Conservation (phyloP, 2,888 invertebrate genomes). For the Ichneumoninae sp. region DNA sequence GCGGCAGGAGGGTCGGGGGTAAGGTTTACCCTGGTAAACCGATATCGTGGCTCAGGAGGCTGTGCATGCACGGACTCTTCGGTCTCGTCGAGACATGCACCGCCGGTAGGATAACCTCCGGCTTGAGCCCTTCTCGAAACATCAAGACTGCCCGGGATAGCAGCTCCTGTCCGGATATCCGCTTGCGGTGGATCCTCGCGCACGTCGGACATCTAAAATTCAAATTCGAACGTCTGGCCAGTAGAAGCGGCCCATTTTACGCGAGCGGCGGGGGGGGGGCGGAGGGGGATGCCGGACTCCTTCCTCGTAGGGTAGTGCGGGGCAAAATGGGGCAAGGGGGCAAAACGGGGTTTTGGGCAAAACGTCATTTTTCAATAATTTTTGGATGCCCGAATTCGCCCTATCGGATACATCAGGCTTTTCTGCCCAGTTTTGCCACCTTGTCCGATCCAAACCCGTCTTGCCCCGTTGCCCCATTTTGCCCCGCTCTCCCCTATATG, state of each 20-base stretch:
- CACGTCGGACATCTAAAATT: constrained; percentile 76
- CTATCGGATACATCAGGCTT: too few relatives aligned
- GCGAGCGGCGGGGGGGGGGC: constrained; percentile 11
- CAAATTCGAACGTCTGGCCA: constrained; percentile 75
- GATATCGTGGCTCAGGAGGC: constrained; percentile 63
- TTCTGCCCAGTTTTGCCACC: too few relatives aligned
- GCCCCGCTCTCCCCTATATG: not conserved
- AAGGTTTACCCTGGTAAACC: constrained; percentile 71
- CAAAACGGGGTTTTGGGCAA: too few relatives aligned
- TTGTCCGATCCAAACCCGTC: too few relatives aligned
- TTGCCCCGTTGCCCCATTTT: too few relatives aligned
- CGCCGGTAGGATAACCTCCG: constrained; percentile 49
- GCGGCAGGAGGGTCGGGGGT: constrained; percentile 17
- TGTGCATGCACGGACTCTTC: constrained; percentile 61
- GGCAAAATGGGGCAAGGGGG: too few relatives aligned
- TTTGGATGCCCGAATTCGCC: too few relatives aligned
- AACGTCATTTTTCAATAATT: too few relatives aligned
- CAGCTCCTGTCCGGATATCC: constrained; percentile 74
- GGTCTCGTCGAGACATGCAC: constrained; percentile 43
- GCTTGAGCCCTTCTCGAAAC: constrained; percentile 73
- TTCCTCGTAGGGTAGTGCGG: not conserved
- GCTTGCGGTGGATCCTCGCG: constrained; percentile 71
- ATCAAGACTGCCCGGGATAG: constrained; percentile 68
- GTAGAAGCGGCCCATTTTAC: constrained; percentile 49
- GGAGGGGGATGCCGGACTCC: constrained; percentile 17